A percentile compares a stretch with the other conserved stretches of the same genome.
These are phyloP conservation scores for Ptyas mucosa DNA, from an alignment of 2,113 vertebrate species.

Conservation along the genomic window DNA sequence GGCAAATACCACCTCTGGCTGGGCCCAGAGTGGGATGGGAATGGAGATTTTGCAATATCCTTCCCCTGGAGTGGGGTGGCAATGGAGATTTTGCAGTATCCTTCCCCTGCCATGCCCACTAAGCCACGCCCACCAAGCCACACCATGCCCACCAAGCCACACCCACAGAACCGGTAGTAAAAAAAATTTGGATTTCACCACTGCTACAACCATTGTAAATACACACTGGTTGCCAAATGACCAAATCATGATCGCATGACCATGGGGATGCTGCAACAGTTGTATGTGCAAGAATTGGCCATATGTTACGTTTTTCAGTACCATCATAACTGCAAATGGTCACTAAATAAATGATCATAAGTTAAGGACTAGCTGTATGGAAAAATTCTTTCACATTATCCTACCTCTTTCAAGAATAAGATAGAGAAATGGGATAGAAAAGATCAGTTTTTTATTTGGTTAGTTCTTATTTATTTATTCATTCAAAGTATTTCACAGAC, in stretches of 20 bases:
- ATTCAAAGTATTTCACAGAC: too few relatives aligned
- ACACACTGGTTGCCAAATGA: neutral
- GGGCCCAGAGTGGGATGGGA: too few relatives aligned
- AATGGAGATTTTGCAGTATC: too few relatives aligned
- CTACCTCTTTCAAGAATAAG: neutral
- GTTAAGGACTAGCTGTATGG: neutral
- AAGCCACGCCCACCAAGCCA: too few relatives aligned
- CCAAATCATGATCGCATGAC: neutral
- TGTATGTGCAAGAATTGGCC: neutral
- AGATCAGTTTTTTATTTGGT: neutral
- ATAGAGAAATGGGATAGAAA: neutral
- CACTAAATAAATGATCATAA: neutral
- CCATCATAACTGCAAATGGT: neutral
- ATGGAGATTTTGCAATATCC: too few relatives aligned
- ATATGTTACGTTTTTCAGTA: neutral
- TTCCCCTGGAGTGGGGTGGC: too few relatives aligned
- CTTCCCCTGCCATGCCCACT: too few relatives aligned
- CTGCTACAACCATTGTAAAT: neutral
- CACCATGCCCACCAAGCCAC: too few relatives aligned
- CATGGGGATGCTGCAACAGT: neutral
- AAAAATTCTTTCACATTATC: neutral
- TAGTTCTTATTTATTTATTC: neutral
- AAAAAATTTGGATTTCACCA: too few relatives aligned
- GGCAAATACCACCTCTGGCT: too few relatives aligned
- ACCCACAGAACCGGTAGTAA: too few relatives aligned